A percentile compares a stretch with the other conserved stretches of the same genome.
Conservation (phyloP, 2,797 vertebrate genomes). For the Parambassis ranga region DNA sequence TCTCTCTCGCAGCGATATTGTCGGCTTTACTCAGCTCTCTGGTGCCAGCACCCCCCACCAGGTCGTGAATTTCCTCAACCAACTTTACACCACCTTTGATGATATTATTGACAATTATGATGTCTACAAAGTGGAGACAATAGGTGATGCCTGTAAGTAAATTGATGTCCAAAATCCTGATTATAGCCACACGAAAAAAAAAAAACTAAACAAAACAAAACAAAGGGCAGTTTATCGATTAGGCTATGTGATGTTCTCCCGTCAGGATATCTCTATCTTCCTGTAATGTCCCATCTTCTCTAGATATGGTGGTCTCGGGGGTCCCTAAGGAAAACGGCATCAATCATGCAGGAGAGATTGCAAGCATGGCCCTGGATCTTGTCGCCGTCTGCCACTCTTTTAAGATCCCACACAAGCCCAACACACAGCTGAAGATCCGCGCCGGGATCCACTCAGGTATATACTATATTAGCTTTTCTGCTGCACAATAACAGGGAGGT, state of each 20-base stretch:
- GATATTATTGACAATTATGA: conserved; percentile 85
- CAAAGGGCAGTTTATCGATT: background rate
- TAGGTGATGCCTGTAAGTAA: conserved; percentile 83
- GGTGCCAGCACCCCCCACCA: conserved; percentile 82
- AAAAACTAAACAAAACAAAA: background rate
- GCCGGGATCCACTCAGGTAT: conserved; percentile 82
- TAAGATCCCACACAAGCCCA: conserved; percentile 83
- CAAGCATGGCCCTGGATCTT: conserved; percentile 83
- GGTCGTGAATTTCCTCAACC: conserved; percentile 84
- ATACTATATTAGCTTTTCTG: no score
- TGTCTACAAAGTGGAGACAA: conserved; percentile 85
- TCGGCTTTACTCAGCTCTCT: conserved; percentile 82
- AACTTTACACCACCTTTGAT: conserved; percentile 84
- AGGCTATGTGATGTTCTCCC: background rate
- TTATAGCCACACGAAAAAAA: background rate
- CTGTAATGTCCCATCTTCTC: conserved; percentile 1
- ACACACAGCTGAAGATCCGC: conserved; percentile 79
- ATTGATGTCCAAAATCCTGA: background rate
- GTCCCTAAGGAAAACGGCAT: conserved; percentile 83
- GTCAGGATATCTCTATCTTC: background rate
- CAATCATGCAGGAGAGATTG: conserved; percentile 81
- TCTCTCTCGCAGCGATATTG: conserved; percentile 76
- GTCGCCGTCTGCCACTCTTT: conserved; percentile 78
- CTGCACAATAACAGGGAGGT: no score
- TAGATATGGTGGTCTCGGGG: conserved; percentile 87